Evolutionary conservation across 2,113 vertebrate species (phyloP).

Genomic region (Athene noctua): DNA sequence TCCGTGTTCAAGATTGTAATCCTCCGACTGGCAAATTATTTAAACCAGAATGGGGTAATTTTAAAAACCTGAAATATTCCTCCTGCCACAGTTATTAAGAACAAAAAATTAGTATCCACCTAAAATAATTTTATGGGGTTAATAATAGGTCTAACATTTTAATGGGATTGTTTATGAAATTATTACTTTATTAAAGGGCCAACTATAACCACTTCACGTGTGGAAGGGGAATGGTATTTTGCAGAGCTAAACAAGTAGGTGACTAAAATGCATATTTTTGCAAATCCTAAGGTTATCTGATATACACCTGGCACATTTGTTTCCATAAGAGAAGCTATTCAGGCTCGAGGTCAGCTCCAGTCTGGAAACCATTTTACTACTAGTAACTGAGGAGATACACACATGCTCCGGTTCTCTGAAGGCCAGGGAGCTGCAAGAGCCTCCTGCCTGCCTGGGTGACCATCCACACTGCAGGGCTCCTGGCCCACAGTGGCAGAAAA

Average conservation of each 20-base stretch:
- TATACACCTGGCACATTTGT: not conserved
- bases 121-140: not conserved
- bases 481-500: not conserved
- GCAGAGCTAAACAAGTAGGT: not conserved
- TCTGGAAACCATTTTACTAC: not conserved
- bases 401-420: not conserved
- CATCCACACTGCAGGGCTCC: not conserved
- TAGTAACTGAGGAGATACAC: not conserved
- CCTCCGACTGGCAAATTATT: not conserved
- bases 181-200: not conserved
- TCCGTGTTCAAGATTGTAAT: not conserved
- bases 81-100: not conserved
- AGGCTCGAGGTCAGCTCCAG: not conserved
- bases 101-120: not conserved
- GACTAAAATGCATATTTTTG: not conserved
- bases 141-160: not conserved
- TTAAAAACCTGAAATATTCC: not conserved
- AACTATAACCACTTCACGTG: not conserved
- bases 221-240: not conserved
- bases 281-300: not conserved
- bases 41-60: not conserved
- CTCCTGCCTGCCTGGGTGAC: not conserved
- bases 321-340: not conserved
- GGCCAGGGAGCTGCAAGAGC: not conserved
- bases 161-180: not conserved